Evolutionary conservation across 2,797 vertebrate species (phyloP).

Genomic region (Silurus lanzhouensis): DNA sequence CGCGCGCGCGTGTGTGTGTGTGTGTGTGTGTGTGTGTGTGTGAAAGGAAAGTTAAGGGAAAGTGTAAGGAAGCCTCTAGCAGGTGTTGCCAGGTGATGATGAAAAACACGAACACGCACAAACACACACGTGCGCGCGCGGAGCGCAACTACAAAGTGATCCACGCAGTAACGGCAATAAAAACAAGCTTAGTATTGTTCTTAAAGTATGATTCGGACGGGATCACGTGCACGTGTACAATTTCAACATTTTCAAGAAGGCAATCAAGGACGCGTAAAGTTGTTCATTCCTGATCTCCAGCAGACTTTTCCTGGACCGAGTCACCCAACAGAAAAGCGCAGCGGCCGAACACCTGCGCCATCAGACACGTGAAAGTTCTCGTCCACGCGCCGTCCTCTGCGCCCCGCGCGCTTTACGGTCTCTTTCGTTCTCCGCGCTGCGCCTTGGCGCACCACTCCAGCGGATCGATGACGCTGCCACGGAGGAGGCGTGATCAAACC

Average conservation of each 20-base stretch:
- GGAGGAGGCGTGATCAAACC: conserved; percentile 78
- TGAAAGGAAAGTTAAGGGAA: neutral
- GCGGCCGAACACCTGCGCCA: neutral
- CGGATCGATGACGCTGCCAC: conserved; percentile 75
- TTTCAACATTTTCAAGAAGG: neutral
- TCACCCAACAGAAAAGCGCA: neutral
- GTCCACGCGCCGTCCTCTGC: conserved; percentile 25
- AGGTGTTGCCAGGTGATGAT: conserved; percentile 25
- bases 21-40: neutral
- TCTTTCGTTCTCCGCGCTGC: conserved; percentile 43
- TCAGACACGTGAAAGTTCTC: neutral
- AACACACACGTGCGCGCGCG: no score
- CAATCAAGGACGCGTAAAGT: neutral
- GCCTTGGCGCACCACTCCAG: conserved; percentile 66
- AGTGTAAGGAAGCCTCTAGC: neutral
- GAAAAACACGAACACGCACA: neutral
- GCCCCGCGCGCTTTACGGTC: conserved; percentile 40
- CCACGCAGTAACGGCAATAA: neutral
- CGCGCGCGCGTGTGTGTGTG: neutral
- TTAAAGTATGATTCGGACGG: neutral
- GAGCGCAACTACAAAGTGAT: neutral
- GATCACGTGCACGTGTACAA: neutral
- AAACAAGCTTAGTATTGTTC: neutral
- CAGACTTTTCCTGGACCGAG: neutral
- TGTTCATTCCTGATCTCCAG: neutral